Evolutionary conservation across 2,113 vertebrate genomes (phyloP), one percentile per base, ranked within the genome.

Genomic region (Xiphophorus maculatus): DNA sequence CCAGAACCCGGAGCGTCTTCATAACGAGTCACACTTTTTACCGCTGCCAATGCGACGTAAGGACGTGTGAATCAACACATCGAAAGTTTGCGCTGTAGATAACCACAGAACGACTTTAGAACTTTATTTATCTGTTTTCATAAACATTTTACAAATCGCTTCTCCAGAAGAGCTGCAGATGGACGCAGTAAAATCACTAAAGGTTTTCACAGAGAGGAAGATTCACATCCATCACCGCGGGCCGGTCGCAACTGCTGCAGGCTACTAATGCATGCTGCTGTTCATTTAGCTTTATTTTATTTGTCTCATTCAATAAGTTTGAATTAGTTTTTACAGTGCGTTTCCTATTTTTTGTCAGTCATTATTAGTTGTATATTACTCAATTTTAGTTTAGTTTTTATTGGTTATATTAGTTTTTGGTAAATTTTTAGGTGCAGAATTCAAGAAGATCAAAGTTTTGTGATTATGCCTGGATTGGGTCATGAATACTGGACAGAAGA

Each of bases 171-270:
- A 4, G 35, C 35, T 37, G 35, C 35, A 37, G 35, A 10, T 63
- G 30, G 61, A 54, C 19, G 35, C 10, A 60, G 14, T 12, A 40
- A 25, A 66, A 11, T 11, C 27, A 9, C 22, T n/a, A n/a, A 14
- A 5, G 15, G 17, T 6, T 48, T 68, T 28, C 1, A 54, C 51
- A 48, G 51, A 63, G 13, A 19, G 58, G 10, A 51, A 58, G 15
- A 17, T 32, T 7, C 29, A 29, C 12, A 86, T 89, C 88, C 77
- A 79, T 77, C 82, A 86, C 71, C 89, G 81, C 88, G 81, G 84
- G 77, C 88, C 68, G 71, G 73, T 22, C 77, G 67, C 74, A 84
- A 83, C 71, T 60, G 73, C 78, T 77, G 33, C 33, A 9, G 0
- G 5, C 32, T 33, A 6, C 6, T 33, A 33, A 7, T 6, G 6